Evolutionary conservation across 2,113 vertebrate species (phyloP).

Genomic region (Notiomystis cincta): DNA sequence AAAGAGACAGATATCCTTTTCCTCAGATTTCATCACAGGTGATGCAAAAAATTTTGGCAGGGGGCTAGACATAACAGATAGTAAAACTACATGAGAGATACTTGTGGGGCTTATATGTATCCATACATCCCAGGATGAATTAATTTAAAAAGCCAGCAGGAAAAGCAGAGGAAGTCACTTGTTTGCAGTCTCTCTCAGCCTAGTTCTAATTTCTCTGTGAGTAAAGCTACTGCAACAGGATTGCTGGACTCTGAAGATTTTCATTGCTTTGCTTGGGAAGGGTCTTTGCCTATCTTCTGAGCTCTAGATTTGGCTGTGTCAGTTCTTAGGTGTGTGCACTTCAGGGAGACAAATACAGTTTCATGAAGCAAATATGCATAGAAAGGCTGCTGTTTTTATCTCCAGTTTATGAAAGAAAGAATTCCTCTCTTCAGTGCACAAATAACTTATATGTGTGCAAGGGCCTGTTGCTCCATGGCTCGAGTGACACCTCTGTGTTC

Average conservation of each 20-base stretch:
- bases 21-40: background rate
- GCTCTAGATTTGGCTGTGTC: background rate
- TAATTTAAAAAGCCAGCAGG: background rate
- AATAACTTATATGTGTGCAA: background rate
- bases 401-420: background rate
- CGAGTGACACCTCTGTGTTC: background rate
- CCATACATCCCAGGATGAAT: background rate
- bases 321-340: background rate
- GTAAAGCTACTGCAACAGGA: background rate
- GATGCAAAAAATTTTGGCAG: background rate
- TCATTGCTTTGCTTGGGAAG: background rate
- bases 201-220: background rate
- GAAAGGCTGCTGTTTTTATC: background rate
- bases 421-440: background rate
- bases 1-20: background rate
- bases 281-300: slow-evolving; percentile 4
- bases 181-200: background rate
- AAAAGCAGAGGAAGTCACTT: background rate
- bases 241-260: background rate
- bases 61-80: background rate
- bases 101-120: background rate
- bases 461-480: background rate
- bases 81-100: background rate
- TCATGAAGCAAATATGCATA: background rate
- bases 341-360: background rate